Base-by-base conservation (phyloP, 35 echinoderm and acorn worm species). In the Apostichopus californicus region DNA sequence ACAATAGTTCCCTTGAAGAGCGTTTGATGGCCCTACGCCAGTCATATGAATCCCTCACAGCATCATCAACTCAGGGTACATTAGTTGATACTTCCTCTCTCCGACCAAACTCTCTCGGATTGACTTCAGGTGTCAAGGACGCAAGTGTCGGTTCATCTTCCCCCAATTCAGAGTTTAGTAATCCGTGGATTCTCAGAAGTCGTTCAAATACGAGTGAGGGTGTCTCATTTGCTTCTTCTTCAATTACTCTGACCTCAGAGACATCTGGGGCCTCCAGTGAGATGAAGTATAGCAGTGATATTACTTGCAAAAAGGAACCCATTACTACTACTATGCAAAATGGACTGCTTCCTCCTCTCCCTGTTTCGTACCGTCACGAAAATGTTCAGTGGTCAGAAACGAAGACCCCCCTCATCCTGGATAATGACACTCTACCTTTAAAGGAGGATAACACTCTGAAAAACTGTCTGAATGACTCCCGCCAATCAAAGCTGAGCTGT, bases 151-250 rank as follows among this genome's bases (percentile, higher is more conserved):
- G 73, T 79, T 78, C 89, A 1, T 79, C 77, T 17, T 91, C 89
- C 46, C 89, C 71, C 20, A 79, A 57, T 12, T 91, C 89, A 12
- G 89, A 91, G 56, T 78, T 78, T 60, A 91, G 89, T 34, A 79
- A 91, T 79, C 89, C 89, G 9, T 91, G 89, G 89, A 68, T 91
- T 26, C 89, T 79, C 9, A 53, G 89, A 79, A 91, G 89, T 60
- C 89, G 89, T 79, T 91, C 89, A 78, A 91, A 91, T 61, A 91
- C 89, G 9, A 91, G 89, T 34, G 89, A 91, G 77, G 89, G 89
- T 57, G 61, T 91, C 54, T 91, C 89, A 5, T 91, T 91, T 79
- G 89, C 89, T 25, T 91, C 89, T 4, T 91, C 89, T 55, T 91
- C 89, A 21, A 57, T 91, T 13, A 91, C 89, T 9, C 77, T 91